These are phyloP conservation scores for Zaprionus capensis DNA, from an alignment of 1,140 invertebrate genomes.

Conservation along the genomic window DNA sequence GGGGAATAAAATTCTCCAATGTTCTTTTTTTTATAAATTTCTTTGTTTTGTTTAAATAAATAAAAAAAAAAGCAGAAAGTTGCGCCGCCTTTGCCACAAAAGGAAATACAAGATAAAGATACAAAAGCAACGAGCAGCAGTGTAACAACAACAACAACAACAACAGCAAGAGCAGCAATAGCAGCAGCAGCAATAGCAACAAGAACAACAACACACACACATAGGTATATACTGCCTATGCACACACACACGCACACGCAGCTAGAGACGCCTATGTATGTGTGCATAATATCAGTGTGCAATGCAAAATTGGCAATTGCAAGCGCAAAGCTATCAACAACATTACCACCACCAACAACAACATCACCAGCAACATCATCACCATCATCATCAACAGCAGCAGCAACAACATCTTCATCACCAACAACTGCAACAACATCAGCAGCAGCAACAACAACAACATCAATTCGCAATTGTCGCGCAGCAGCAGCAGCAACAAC, in stretches of 20 bases:
- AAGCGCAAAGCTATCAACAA: slow-evolving; percentile 77
- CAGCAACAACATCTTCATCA: slow-evolving; percentile 29
- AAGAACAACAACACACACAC: not conserved
- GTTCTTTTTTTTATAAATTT: not conserved
- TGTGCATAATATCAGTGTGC: slow-evolving; percentile 64
- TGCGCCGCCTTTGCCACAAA: not conserved
- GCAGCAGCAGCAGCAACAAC: slow-evolving; percentile 38
- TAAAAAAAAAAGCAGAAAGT: not conserved
- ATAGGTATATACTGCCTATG: not conserved
- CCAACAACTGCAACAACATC: slow-evolving; percentile 36
- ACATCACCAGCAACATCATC: slow-evolving; percentile 38
- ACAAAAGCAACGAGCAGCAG: not conserved
- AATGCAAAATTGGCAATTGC: slow-evolving; percentile 81
- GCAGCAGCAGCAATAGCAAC: not conserved
- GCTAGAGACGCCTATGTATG: slow-evolving; percentile 47
- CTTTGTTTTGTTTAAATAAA: slow-evolving; percentile 5
- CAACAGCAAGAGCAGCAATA: not conserved
- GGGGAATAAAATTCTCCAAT: not conserved
- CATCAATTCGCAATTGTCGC: slow-evolving; percentile 25
- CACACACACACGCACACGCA: slow-evolving; percentile 21
- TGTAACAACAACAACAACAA: not conserved
- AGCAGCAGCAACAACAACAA: slow-evolving; percentile 33
- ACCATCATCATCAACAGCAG: slow-evolving; percentile 36
- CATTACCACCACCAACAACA: slow-evolving; percentile 62
- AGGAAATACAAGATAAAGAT: not conserved